Percentiles rank a stretch among this genome's conserved stretches.
Evolutionary conservation across 2,888 invertebrate genomes (phyloP).

Genomic region (Cryptus viduatorius): DNA sequence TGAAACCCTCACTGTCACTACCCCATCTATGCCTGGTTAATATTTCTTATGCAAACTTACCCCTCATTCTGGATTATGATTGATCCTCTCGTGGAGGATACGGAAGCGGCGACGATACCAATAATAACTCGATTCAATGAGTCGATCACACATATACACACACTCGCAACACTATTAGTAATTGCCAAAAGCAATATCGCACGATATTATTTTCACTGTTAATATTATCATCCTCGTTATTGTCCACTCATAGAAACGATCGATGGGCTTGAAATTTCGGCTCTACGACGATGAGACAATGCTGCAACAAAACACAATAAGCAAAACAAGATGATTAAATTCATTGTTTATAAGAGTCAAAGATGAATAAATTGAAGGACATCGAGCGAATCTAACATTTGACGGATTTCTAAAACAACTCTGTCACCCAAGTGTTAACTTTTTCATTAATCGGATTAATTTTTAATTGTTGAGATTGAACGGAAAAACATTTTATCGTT

Average conservation of each 20-base stretch:
- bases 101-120: constrained; percentile 18
- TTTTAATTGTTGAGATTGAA: neutral
- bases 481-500: too few relatives aligned
- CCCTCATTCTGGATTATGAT: constrained; percentile 76
- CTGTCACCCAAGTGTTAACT: too few relatives aligned
- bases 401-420: too few relatives aligned
- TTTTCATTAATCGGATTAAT: too few relatives aligned
- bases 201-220: constrained; percentile 52
- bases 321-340: neutral
- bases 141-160: constrained; percentile 61
- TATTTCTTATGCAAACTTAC: constrained; percentile 72
- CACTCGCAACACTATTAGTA: constrained; percentile 20
- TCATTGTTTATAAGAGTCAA: neutral
- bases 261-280: neutral
- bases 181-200: constrained; percentile 60
- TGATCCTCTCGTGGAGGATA: constrained; percentile 66
- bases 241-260: constrained; percentile 18
- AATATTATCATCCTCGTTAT: constrained; percentile 55
- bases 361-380: too few relatives aligned
- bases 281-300: neutral
- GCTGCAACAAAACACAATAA: constrained; percentile 35
- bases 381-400: too few relatives aligned
- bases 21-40: neutral
- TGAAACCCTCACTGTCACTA: neutral
- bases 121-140: constrained; percentile 43